Evolutionary conservation across 2,797 vertebrate species (phyloP).

Genomic region (Hylomyscus alleni): DNA sequence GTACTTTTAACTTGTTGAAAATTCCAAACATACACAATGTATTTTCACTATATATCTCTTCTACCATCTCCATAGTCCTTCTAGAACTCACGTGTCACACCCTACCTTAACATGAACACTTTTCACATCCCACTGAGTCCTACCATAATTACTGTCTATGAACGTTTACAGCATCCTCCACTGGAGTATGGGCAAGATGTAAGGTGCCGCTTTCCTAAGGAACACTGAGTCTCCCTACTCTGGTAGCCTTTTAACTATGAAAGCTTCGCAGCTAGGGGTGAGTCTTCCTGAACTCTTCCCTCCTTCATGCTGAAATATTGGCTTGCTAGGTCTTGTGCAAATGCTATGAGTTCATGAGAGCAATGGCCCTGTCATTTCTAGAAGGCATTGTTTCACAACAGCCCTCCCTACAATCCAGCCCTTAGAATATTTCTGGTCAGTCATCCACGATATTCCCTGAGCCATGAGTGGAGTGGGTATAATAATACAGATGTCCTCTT

Average conservation of each 20-base stretch:
- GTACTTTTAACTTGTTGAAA: neutral
- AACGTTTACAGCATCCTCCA: too few relatives aligned
- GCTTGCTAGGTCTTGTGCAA: neutral
- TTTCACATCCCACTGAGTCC: neutral
- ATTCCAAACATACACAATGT: neutral
- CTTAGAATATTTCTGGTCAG: neutral
- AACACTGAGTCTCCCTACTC: neutral
- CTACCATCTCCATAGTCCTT: neutral
- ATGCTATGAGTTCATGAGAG: neutral
- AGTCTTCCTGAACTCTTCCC: neutral
- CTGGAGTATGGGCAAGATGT: neutral
- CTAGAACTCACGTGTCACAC: too few relatives aligned
- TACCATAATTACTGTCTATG: neutral
- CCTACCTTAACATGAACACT: neutral
- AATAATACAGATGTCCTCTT: neutral
- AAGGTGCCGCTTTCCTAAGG: too few relatives aligned
- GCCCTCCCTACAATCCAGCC: neutral
- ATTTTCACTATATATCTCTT: neutral
- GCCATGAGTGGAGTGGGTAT: neutral
- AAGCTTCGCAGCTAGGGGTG: neutral
- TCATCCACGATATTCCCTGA: neutral
- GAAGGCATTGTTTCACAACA: neutral
- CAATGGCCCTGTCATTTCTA: neutral
- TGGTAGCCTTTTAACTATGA: neutral
- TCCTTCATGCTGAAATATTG: neutral